Base-by-base conservation (phyloP, 2,113 vertebrate genomes). In the Neotoma lepida region DNA sequence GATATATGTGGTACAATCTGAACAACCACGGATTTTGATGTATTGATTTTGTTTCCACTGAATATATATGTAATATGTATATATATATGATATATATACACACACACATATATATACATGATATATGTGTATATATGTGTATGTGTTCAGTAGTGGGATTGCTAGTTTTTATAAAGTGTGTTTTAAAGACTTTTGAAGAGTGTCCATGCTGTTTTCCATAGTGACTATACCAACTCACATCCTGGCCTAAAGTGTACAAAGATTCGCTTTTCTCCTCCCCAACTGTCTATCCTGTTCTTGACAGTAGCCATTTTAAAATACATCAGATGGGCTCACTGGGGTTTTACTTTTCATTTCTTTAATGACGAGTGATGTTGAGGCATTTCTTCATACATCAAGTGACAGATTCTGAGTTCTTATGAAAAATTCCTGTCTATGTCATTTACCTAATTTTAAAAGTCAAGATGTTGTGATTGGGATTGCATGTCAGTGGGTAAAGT, bases 401-500 rank as follows among this genome's bases (percentile, higher is more conserved):
- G 46, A 58, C 15, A 41, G 58, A 20, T n/a, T 41, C 28, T 86
- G 44, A 58, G 12, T 12, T 74, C 56, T 86, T 56, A 39, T 20
- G 56, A 84, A 28, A 84, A 28, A 54, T 76, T 74, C 73, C 44
- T 76, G 0, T 51, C 33, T 71, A 49, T 61, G 5, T 20, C 12
- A 28, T 84, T 74, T 54, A 9, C 46, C 22, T 73, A 24, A 35
- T 70, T 88, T 88, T 64, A 33, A 74, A 74, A 70, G 51, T 54
- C 15, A 14, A 4, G 22, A 4, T 66, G 22, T 80, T 33, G n/a
- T 35, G 49, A 8, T 33, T 54, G 49, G 33, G 77, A 35, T 2
- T 2, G 10, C 2, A 1, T 1, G 0, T 35, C 49, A 35, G 9
- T 54, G 30, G 49, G 30, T n/a, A n/a, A 54, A 20, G 18, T n/a